These are phyloP conservation scores for Sebastes vulpes DNA, from an alignment of 2,797 vertebrate genomes.

Conservation along the genomic window DNA sequence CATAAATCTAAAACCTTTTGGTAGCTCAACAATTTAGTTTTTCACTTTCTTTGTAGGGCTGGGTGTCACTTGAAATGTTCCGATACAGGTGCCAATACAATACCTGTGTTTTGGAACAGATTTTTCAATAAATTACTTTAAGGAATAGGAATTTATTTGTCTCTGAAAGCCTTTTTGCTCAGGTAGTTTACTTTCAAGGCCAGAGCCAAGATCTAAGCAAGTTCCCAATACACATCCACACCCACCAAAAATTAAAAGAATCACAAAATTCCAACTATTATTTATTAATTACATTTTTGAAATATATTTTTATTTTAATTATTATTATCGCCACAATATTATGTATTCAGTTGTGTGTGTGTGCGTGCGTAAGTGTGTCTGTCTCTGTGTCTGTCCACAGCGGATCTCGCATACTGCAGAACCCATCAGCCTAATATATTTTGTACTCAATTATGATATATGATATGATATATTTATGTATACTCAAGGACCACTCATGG, in stretches of 20 bases:
- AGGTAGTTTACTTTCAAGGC: background rate
- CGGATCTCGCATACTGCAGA: too few species aligned
- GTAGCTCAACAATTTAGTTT: background rate
- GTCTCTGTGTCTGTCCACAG: too few species aligned
- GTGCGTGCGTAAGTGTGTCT: too few species aligned
- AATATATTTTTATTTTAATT: background rate
- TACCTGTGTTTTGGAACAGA: background rate
- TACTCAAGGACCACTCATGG: too few species aligned
- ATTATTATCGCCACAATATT: too few species aligned
- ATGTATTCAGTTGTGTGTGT: too few species aligned
- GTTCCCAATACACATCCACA: background rate
- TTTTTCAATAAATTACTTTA: background rate
- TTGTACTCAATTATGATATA: too few species aligned
- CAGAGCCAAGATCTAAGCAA: background rate
- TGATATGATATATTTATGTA: too few species aligned
- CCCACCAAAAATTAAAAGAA: background rate
- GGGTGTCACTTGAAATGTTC: background rate
- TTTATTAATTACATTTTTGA: background rate
- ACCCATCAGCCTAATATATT: too few species aligned
- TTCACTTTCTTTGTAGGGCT: background rate
- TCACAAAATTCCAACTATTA: background rate
- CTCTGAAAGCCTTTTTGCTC: background rate
- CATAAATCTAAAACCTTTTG: background rate
- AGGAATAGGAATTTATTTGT: background rate
- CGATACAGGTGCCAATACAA: background rate